Evolutionary conservation across 2,113 vertebrate species (phyloP), one percentile per base, ranked within the genome.

Genomic region (Otis tarda): DNA sequence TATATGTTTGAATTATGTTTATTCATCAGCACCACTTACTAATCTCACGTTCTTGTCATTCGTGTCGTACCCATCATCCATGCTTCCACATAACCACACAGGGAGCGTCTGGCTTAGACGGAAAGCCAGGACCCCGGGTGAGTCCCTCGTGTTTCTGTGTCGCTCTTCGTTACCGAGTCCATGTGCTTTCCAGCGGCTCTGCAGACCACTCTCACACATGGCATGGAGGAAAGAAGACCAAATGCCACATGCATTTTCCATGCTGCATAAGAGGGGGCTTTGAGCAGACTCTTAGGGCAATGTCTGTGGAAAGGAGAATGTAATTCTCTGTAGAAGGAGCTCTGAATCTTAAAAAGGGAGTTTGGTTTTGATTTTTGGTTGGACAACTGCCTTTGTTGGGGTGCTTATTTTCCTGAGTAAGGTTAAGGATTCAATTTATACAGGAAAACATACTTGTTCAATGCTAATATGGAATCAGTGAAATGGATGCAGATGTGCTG

Each of bases 31-130:
- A 97, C 98, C 98, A 97, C 98, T 98, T 99, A 99, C 99, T 99
- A 99, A 99, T 99, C 98, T 98, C 98, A 96, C 98, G 97, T 99
- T 99, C 98, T 99, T 99, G 98, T 99, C 98, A 98, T 99, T 98
- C 96, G 99, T 99, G 98, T 98, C 65, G 98, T 92, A 98, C 98
- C 97, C 98, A 96, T 98, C 98, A 98, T 98, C 98, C 97, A 97
- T 97, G 98, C 95, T 93, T 98, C 97, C 98, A 97, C 97, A 98
- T 98, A 98, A 99, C 98, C 98, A 97, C 98, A 98, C 99, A 99
- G 99, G 99, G 99, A 99, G 99, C 99, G 97, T 99, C 99, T 98
- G 99, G 99, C 99, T 99, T 99, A 98, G 99, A 99, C 98, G 99
- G 99, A 97, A 99, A 99, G 99, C 99, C 99, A 98, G 99, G 99